phyloP scores from a whole-genome alignment of 37 sponge, comb jelly and placozoan species.

The Lycopodina hypogea region DNA sequence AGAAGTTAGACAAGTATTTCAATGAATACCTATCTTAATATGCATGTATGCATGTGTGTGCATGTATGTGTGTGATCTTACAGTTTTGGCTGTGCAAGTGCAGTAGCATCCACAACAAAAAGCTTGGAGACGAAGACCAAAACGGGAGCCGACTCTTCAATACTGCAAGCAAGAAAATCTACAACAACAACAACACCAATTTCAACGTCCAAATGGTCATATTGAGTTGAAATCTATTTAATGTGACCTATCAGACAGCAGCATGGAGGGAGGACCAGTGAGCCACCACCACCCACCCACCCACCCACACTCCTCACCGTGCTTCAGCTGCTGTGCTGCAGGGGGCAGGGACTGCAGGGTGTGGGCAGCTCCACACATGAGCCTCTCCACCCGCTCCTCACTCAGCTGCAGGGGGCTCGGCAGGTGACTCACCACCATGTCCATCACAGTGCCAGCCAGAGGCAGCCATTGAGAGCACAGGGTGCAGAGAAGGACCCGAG shows the following conservation, averaged over 20 bases:
- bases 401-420: conserved; percentile 83
- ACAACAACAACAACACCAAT: not conserved
- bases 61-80: not conserved
- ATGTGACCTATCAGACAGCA: too few species aligned
- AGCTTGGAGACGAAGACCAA: conserved; percentile 92
- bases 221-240: too few species aligned
- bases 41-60: too few species aligned
- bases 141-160: conserved; percentile 44
- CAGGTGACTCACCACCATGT: conserved; percentile 74
- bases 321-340: conserved; percentile 65
- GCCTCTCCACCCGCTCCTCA: conserved; percentile 72
- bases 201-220: not conserved
- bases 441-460: conserved; percentile 73
- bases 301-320: conserved; percentile 37
- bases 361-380: conserved; percentile 65
- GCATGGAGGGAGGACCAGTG: not conserved
- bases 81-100: conserved; percentile 68
- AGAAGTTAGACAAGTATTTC: not conserved
- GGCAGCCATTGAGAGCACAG: conserved; percentile 96
- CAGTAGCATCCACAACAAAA: conserved; percentile 55
- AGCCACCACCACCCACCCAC: not conserved
- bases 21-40: not conserved
- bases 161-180: conserved; percentile 75
- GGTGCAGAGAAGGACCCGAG: conserved; percentile 72
- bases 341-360: conserved; percentile 73